Percentiles rank a stretch among this genome's conserved stretches.
Evolutionary conservation across 1,140 invertebrate species (phyloP).

Genomic region (Bradysia coprophila): DNA sequence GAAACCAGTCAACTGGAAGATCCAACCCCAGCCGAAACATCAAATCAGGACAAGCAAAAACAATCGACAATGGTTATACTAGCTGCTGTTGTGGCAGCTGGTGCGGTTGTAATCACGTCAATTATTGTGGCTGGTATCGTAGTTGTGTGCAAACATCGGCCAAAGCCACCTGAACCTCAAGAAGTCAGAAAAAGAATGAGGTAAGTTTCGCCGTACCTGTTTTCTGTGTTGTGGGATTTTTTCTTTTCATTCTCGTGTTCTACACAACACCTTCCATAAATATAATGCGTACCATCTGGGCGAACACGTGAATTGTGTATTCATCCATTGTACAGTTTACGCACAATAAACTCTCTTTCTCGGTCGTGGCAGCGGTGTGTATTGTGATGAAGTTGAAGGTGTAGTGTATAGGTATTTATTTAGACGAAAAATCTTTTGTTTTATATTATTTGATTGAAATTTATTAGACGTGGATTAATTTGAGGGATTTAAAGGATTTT

Average conservation of each 20-base stretch:
- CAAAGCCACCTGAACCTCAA: slow-evolving; percentile 24
- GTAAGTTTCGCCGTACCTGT: no score
- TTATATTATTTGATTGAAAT: slow-evolving; percentile 3
- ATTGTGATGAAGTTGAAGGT: no score
- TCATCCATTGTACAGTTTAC: no score
- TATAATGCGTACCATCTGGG: no score
- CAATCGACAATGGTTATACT: slow-evolving; percentile 22
- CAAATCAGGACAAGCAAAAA: slow-evolving; percentile 22
- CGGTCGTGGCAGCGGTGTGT: no score
- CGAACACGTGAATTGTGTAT: no score
- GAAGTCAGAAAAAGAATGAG: slow-evolving; percentile 24
- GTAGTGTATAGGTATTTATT: no score
- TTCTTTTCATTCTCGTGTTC: no score
- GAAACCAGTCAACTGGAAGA: slow-evolving; percentile 23
- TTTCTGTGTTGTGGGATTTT: no score
- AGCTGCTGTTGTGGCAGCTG: slow-evolving; percentile 21
- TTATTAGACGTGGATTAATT: neutral
- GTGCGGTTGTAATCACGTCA: slow-evolving; percentile 23
- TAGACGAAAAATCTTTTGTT: no score
- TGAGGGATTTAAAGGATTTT: neutral
- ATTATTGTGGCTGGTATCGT: slow-evolving; percentile 24
- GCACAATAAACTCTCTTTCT: no score
- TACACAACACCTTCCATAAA: no score
- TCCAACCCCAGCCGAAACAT: slow-evolving; percentile 23
- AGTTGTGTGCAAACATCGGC: slow-evolving; percentile 19